Base-by-base conservation (phyloP, 2,888 invertebrate species). In the Brachylomia viminalis region DNA sequence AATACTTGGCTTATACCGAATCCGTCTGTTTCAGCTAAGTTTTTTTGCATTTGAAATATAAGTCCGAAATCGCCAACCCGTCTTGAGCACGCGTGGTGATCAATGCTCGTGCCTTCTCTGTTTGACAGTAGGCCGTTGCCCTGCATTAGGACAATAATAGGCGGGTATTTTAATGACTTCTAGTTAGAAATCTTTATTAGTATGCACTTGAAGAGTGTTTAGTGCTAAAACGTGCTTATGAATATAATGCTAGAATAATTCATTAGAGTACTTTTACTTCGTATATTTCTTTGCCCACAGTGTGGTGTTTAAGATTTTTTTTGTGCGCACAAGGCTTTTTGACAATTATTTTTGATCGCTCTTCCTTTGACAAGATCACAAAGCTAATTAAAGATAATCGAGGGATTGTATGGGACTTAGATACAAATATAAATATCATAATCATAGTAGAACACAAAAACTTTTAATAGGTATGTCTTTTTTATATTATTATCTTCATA, bases 151-250 rank as follows among this genome's bases (percentile, higher is more conserved):
- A 49, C 49, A 23, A 1, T 6, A n/a, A 23, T n/a, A 23, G 23
- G 7, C 27, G 3, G 27, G 3, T 33, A n/a, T 49, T 66, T 20
- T n/a, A 27, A 52, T 59, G 17, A 59, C 13, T 56, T 66, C 15
- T 49, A 76, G 42, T 58, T 30, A 33, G 5, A 77, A 71, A 27
- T 33, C 45, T 33, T 45, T 52, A 52, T 79, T 49, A 58, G 27
- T 52, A 79, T n/a, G 59, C 52, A 33, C 27, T 38, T 78, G 13
- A 17, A 61, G 13, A 30, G 27, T 27, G 52, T 38, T 77, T 38
- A 73, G 30, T 49, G n/a, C 38, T 54, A 15, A 80, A 49, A 58
- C 81, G 81, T 78, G 78, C 64, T 47, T 42, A 52, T 30, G 78
- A 80, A 78, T 81, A 74, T 81, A 74, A 42, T 58, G 27, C 23